Base-by-base conservation (phyloP, 2,113 vertebrate species). In the Indicator indicator region DNA sequence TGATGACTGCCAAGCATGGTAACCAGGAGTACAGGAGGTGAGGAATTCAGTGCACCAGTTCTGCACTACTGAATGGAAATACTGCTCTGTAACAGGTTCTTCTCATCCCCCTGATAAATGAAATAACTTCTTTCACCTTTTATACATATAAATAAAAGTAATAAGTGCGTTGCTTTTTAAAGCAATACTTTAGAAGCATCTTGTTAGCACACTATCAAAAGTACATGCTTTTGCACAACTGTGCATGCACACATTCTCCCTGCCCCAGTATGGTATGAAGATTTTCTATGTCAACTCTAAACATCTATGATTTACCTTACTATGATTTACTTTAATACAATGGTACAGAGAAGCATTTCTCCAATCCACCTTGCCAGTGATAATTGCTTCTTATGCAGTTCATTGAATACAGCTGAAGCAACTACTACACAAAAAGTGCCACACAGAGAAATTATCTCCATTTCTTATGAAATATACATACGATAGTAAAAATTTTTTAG, bases 201-300 rank as follows among this genome's bases (percentile, higher is more conserved):
- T 80, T 68, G 18, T 72, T 65, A 82, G 16, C 72, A 64, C 30
- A 33, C 32, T 44, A 73, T 38, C 75, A 65, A 44, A 44, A 44
- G 42, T 44, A 44, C 42, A 44, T 44, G 42, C 42, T 42, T 42
- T 42, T 42, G 15, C 15, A 44, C 15, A 44, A 16, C 15, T 8
- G 7, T 36, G 59, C 1, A 1, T 24, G 17, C 50, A 60, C 7
- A 32, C 1, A 0, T 69, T 81, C 48, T 63, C 46, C 12, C 27
- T 9, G 11, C 33, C 73, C 7, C 30, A 81, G 28, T 44, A 77
- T 9, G 6, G 38, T 48, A 58, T 52, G 16, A 44, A 52, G 42
- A 69, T 72, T 69, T 72, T 62, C 64, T 54, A 26, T 7, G n/a
- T 5, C 62, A 85, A 33, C 38, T 73, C 56, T 55, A 56, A 88